Evolutionary conservation across 2,888 invertebrate species (phyloP), one percentile per base, ranked within the genome.

Genomic region (Drosophila nigritarsus): DNA sequence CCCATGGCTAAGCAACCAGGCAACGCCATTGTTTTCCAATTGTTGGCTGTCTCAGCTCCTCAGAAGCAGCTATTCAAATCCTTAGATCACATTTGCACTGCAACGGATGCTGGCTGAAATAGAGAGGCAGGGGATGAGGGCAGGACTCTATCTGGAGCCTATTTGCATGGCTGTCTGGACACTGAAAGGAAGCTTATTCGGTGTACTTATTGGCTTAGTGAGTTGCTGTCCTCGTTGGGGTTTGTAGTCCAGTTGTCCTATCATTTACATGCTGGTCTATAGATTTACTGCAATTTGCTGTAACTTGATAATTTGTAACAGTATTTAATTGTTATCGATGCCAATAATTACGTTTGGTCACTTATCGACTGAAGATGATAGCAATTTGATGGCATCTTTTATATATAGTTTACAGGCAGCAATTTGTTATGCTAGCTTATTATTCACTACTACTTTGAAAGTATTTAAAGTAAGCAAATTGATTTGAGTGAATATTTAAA

Each of bases 91-190:
- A 70, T 66, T 69, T 60, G 45, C 65, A 48, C 9, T 32, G 58
- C 50, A 32, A 62, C 65, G 73, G 61, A 61, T 69, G 63, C 65
- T 38, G 58, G 34, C 59, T 42, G 61, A 27, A 56, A 40, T 36
- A 29, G 64, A 20, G 53, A 32, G 3, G 8, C 7, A 24, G 32
- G n/a, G n/a, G 3, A 1, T 15, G 30, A 18, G 38, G 38, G 58
- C 50, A 61, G 51, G 49, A 62, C 45, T 24, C 24, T 15, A 45
- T 45, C 45, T 24, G 64, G n/a, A 65, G 65, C 75, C 68, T 78
- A 78, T 78, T 78, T 78, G 79, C 78, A 78, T 75, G 78, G 45
- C 48, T 75, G 78, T 75, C 75, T 78, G 78, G 54, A n/a, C 56
- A 68, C 55, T 42, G 64, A 53, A 75, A 67, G 74, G 67, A 65